phyloP scores from a whole-genome alignment of 2,888 invertebrate genomes.

The Lepeophtheirus nordmannii region DNA sequence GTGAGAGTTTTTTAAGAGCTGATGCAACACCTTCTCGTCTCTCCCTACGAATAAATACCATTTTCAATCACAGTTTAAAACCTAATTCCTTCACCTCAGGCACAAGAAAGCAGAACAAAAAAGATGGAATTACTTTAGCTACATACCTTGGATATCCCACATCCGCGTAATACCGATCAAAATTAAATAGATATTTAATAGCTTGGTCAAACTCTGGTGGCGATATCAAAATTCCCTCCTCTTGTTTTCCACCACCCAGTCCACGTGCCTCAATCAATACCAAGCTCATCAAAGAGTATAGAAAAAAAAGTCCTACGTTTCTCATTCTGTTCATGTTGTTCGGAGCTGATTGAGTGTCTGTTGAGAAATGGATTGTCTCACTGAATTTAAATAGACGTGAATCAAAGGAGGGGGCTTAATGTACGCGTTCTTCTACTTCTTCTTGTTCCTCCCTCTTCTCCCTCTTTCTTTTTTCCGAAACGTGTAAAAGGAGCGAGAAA shows the following conservation, averaged over 20 bases:
- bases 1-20: constrained; percentile 14
- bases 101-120: too few species aligned
- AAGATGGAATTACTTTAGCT: background rate
- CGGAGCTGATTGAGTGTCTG: too few species aligned
- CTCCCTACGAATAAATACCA: background rate
- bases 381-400: too few species aligned
- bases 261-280: background rate
- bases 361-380: too few species aligned
- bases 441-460: too few species aligned
- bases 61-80: too few species aligned
- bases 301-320: background rate
- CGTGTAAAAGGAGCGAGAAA: too few species aligned
- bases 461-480: too few species aligned
- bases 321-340: too few species aligned
- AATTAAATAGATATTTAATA: background rate
- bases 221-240: background rate
- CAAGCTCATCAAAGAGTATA: background rate
- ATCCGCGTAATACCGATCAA: background rate
- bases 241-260: background rate
- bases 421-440: too few species aligned
- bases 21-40: constrained; percentile 14
- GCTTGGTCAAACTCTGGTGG: background rate
- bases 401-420: too few species aligned
- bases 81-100: too few species aligned
- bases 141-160: constrained; percentile 1